Percentiles rank a stretch among this genome's conserved stretches.
These are phyloP conservation scores for Morbakka virulenta DNA, from an alignment of 30 jellyfish, hydroid and myxozoan genomes.

Conservation along the genomic window DNA sequence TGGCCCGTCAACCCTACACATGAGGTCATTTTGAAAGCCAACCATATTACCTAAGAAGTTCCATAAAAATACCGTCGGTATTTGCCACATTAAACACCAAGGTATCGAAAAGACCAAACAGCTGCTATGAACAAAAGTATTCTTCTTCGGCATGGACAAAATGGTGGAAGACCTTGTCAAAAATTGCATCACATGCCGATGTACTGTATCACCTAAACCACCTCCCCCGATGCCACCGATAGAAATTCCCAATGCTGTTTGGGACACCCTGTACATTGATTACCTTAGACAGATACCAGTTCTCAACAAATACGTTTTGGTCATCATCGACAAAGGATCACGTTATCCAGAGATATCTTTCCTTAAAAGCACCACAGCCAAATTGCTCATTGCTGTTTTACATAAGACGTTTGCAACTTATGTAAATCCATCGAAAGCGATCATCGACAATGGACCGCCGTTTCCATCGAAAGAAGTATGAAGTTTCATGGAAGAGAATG, in stretches of 20 bases:
- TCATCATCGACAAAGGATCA: neutral
- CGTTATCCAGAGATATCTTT: neutral
- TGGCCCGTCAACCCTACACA: no score
- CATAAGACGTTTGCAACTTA: neutral
- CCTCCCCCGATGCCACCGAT: neutral
- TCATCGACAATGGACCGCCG: slow-evolving; percentile 5
- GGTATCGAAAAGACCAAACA: no score
- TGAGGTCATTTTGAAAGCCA: no score
- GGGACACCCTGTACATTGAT: neutral
- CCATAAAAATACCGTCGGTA: no score
- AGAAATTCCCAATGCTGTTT: neutral
- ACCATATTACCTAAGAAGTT: no score
- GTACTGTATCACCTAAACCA: neutral
- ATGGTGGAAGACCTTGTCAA: no score
- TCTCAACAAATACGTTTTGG: no score
- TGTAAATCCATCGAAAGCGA: neutral
- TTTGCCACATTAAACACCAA: no score
- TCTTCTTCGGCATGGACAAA: no score
- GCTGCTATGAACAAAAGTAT: no score
- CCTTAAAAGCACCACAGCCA: neutral
- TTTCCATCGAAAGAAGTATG: neutral
- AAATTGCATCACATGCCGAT: neutral
- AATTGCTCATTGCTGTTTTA: neutral
- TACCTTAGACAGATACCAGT: neutral
- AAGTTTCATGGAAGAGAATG: neutral